These are phyloP conservation scores for Phyllotreta cruciferae DNA, from an alignment of 2,888 invertebrate genomes.

Conservation along the genomic window DNA sequence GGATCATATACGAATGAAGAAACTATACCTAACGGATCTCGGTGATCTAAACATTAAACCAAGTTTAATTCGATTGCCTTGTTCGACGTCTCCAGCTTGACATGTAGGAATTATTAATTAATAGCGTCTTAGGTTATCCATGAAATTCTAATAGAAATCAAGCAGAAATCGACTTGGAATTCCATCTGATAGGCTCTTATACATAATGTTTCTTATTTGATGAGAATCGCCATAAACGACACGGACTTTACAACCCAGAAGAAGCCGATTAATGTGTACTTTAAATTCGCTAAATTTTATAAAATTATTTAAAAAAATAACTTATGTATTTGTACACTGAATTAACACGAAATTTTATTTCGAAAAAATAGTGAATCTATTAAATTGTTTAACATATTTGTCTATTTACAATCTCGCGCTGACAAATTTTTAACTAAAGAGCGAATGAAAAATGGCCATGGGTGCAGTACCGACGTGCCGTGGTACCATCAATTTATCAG, in stretches of 20 bases:
- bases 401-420: not conserved
- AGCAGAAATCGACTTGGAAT: slow-evolving; percentile 22
- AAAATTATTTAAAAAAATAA: too few species aligned
- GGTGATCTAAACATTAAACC: slow-evolving; percentile 2
- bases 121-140: slow-evolving; percentile 9
- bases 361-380: not conserved
- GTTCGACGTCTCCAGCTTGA: slow-evolving; percentile 15
- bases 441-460: slow-evolving; percentile 35
- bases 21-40: not conserved
- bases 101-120: slow-evolving; percentile 28
- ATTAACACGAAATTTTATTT: too few species aligned
- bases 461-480: slow-evolving; percentile 36
- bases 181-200: slow-evolving; percentile 23
- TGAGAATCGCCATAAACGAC: slow-evolving; percentile 25
- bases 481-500: slow-evolving; percentile 36
- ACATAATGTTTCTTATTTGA: slow-evolving; percentile 18
- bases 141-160: slow-evolving; percentile 22
- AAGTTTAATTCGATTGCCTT: slow-evolving; percentile 24
- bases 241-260: slow-evolving; percentile 13
- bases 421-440: slow-evolving; percentile 10
- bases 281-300: too few species aligned
- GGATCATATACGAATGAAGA: too few species aligned
- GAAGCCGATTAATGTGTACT: not conserved
- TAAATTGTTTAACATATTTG: not conserved
- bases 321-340: too few species aligned